Evolutionary conservation across 1,140 invertebrate species (phyloP), one percentile per base, ranked within the genome.

Genomic region (Choristoneura fumiferana): DNA sequence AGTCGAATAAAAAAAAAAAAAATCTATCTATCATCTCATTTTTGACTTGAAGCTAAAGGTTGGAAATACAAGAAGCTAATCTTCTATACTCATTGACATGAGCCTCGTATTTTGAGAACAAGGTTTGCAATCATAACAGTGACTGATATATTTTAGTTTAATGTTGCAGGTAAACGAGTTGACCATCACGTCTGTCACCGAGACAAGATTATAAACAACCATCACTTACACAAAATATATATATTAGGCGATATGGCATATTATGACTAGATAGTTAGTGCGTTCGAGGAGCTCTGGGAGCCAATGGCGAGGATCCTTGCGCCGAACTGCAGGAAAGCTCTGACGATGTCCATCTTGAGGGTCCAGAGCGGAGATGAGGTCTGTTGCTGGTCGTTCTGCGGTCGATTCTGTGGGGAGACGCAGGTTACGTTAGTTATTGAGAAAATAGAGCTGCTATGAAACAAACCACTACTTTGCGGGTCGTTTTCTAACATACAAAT

Each of bases 241-340:
- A 49, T 49, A 49, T 49, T 49, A 12, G 12, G 1, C n/a, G 18
- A 49, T 22, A 49, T 22, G 43, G 43, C 43, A 49, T 18, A n/a
- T 54, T 54, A 54, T 54, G 52, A 6, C 35, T 54, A 60, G 8
- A 15, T 9, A n/a, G 52, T 60, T 12, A 29, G 33, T 8, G 58
- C 54, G 4, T 49, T 52, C 0, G 54, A 45, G 4, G 68, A 65
- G 1, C 70, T 40, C 0, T 79, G 69, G 0, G 82, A 85, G 0
- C 78, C 80, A 10, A 74, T 10, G 1, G 78, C 81, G 1, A 79
- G 29, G 10, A 85, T 29, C 45, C 68, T 77, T 10, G 80, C 73
- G 1, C 67, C 72, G 65, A 84, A 84, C 54, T 82, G 78, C 0
- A 86, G 60, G 1, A 84, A 1, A 0, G 84, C 80, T n/a, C 76